Base-by-base conservation (phyloP, 1,140 invertebrate genomes). In the Lepidotrigona ventralis region DNA sequence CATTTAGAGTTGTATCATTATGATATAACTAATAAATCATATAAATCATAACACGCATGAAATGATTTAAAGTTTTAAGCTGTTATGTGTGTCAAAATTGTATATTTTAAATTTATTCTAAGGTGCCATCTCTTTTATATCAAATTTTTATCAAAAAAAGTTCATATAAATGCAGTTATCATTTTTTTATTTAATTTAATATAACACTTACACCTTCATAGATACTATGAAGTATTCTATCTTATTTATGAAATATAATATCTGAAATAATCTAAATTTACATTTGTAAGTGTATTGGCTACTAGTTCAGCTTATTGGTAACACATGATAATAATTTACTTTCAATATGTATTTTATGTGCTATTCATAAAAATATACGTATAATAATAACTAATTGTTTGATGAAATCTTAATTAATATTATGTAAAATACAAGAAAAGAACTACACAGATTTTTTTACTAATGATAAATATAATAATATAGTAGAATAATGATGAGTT, bases 121-220 rank as follows among this genome's bases (percentile, higher is more conserved):
- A 83, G 64, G 51, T 78, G 19, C 63, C 15, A 63, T 78, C 53
- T 39, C n/a, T 56, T 63, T 53, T n/a, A 76, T 83, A 56, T 85
- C 76, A 80, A 83, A 77, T 71, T 63, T 84, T 39, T 68, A 72
- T 74, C 26, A 78, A 83, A 88, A 54, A 81, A 85, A 88, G 64
- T 80, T 78, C 39, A 56, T 83, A 87, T 89, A 84, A 88, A 86
- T 85, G 72, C 84, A 58, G 75, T 75, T 84, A 75, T 63, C 66
- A 79, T 78, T 60, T 74, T 86, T 87, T 89, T 87, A 87, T 89
- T 87, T 71, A 85, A 78, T 78, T 83, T 87, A 89, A 88, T 85
- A 70, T 72, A 83, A 73, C 81, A 71, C 70, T 88, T 89, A 87
- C 87, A 90, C 58, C 79, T 86, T 88, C 88, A 88, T 89, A 89